These are phyloP conservation scores for Notothenia rossii DNA, from an alignment of 2,113 vertebrate species.

Conservation along the genomic window DNA sequence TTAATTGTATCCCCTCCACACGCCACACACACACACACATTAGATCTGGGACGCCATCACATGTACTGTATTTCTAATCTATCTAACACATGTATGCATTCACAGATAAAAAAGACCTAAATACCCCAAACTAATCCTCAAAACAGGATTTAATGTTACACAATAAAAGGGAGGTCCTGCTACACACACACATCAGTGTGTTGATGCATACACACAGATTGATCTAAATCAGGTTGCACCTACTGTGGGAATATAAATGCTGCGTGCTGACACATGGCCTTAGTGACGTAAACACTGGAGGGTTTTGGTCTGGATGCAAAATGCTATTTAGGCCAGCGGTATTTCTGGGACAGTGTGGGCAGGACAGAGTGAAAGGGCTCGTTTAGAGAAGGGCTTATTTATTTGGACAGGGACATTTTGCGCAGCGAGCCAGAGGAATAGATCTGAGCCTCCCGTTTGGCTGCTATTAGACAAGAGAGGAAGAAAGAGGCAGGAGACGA, in stretches of 20 bases:
- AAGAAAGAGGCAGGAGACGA: neutral
- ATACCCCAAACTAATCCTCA: neutral
- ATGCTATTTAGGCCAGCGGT: constrained; percentile 70
- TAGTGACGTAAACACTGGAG: constrained; percentile 62
- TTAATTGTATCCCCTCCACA: too few relatives aligned
- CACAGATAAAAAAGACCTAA: neutral
- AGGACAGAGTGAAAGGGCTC: constrained; percentile 55
- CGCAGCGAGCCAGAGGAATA: neutral
- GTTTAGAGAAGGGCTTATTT: constrained; percentile 54
- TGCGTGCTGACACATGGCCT: constrained; percentile 48
- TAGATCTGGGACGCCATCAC: neutral
- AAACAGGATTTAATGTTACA: neutral
- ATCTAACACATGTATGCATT: neutral
- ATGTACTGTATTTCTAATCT: neutral
- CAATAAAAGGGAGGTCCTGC: constrained; percentile 2
- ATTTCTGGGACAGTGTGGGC: constrained; percentile 70
- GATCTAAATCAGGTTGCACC: constrained; percentile 58
- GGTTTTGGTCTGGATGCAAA: constrained; percentile 62
- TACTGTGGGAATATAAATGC: constrained; percentile 51
- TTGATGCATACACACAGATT: constrained; percentile 27
- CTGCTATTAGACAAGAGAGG: neutral
- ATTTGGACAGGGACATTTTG: constrained; percentile 37
- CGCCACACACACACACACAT: neutral
- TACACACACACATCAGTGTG: neutral
- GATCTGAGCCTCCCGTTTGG: neutral